phyloP scores from a whole-genome alignment of 2,113 vertebrate species.

The Semnornis frantzii region DNA sequence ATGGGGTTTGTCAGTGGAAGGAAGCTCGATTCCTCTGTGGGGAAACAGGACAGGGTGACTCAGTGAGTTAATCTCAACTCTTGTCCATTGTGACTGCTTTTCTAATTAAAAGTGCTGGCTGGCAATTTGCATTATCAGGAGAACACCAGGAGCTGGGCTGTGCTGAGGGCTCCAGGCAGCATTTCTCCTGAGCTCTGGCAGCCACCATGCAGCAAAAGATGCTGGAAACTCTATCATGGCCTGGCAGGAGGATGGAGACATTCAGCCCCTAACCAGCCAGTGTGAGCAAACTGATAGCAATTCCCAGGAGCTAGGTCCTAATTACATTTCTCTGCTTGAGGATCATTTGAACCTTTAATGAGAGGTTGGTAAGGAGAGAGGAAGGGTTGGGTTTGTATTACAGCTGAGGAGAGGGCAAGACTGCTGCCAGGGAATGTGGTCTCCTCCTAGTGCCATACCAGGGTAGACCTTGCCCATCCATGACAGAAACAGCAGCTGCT shows the following conservation, averaged over 20 bases:
- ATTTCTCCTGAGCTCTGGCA: not conserved
- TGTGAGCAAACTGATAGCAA: conserved; percentile 62
- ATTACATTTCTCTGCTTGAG: conserved; percentile 57
- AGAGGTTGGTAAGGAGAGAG: conserved; percentile 55
- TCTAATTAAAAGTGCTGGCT: not conserved
- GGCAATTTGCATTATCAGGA: not conserved
- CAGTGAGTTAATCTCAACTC: not conserved
- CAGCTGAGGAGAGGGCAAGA: not conserved
- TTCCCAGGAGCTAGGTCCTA: conserved; percentile 25
- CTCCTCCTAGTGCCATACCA: not conserved
- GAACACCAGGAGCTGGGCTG: not conserved
- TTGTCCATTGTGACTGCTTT: not conserved
- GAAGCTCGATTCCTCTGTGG: not conserved
- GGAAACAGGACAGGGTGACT: not conserved
- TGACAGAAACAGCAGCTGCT: not conserved
- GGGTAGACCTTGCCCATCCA: not conserved
- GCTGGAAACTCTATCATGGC: conserved; percentile 47
- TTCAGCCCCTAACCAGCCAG: conserved; percentile 64
- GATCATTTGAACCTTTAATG: conserved; percentile 55
- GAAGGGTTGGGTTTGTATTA: not conserved
- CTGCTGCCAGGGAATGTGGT: not conserved
- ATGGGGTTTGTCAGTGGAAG: not conserved
- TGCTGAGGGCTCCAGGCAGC: not conserved
- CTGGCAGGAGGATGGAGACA: conserved; percentile 23
- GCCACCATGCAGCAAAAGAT: not conserved